Conservation (phyloP, 2,797 vertebrate genomes). For the Anableps anableps region DNA sequence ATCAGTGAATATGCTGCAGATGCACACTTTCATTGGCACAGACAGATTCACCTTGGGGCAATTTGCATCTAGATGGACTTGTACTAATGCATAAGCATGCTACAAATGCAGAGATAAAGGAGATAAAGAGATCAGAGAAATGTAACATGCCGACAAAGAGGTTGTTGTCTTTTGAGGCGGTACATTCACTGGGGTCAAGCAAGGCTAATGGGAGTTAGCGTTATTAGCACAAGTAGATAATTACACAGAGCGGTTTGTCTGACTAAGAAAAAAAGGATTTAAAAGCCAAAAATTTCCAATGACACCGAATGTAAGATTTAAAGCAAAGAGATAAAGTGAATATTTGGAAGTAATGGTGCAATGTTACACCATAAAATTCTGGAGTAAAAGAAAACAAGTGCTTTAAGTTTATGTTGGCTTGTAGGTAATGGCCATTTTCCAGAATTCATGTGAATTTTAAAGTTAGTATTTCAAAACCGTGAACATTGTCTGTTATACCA, state of each 20-base stretch:
- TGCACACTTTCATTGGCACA: slow-evolving; percentile 72
- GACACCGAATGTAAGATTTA: slow-evolving; percentile 11
- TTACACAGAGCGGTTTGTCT: slow-evolving; percentile 22
- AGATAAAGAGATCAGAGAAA: slow-evolving; percentile 62
- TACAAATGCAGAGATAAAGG: slow-evolving; percentile 62
- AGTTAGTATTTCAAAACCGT: neutral
- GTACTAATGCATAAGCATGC: slow-evolving; percentile 68
- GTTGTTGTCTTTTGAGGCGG: slow-evolving; percentile 57
- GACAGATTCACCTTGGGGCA: slow-evolving; percentile 80
- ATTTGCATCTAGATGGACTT: slow-evolving; percentile 83
- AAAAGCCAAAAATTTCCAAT: slow-evolving; percentile 27
- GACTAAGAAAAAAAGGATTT: slow-evolving; percentile 5
- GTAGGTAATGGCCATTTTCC: neutral
- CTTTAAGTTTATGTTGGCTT: neutral
- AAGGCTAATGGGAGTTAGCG: slow-evolving; percentile 60
- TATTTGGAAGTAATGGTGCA: neutral
- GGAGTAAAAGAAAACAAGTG: neutral
- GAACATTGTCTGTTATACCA: neutral
- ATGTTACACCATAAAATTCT: neutral
- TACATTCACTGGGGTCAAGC: slow-evolving; percentile 45
- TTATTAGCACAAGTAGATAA: slow-evolving; percentile 60
- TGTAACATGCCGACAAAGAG: slow-evolving; percentile 55
- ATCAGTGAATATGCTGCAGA: slow-evolving; percentile 17
- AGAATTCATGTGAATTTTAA: neutral
- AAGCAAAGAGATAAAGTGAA: slow-evolving; percentile 2